Base-by-base conservation (phyloP, 2,113 vertebrate genomes). In the Aphelocoma coerulescens region DNA sequence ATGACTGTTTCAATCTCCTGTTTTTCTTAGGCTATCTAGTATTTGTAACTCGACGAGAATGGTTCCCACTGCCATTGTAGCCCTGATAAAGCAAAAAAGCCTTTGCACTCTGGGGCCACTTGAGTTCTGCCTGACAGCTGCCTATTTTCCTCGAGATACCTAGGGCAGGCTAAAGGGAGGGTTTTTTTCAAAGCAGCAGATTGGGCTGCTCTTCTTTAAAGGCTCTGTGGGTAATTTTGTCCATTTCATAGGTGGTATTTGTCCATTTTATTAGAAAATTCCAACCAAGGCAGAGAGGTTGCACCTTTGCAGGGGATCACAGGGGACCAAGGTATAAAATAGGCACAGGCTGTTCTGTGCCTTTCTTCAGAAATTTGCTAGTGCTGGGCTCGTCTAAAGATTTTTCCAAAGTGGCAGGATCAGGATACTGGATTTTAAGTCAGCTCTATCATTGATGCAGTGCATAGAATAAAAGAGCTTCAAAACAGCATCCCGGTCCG, bases 1-100 rank as follows among this genome's bases (percentile, higher is more conserved):
- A 93, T 61, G 95, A 97, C 88, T 96, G 95, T 97, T 96, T 95
- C 65, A 67, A 92, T 77, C 93, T 95, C 96, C 95, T 90, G 92
- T 79, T 97, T 96, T 96, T 96, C 94, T 94, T 97, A 95, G 87
- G 73, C 89, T 95, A 43, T 89, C 93, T 90, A 83, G 93, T 74
- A 27, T 97, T 96, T 95, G 93, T 96, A 93, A 85, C 76, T 91
- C 17, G 9, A 76, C 6, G 68, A 75, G 92, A 92, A 68, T 37
- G 88, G 92, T 93, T 97, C 91, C 94, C 91, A 96, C 95, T 95
- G 94, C 96, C 95, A 76, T 68, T 79, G 80, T 87, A 91, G 94
- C 87, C 91, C 91, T 81, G 75, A 86, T 74, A 82, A 93, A 93
- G 96, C 96, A 96, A 96, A 95, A 92, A 95, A 94, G 61, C 84